A percentile compares a stretch with the other conserved stretches of the same genome.
phyloP scores from a whole-genome alignment of 2,888 invertebrate genomes.

The Mesoligia furuncula region DNA sequence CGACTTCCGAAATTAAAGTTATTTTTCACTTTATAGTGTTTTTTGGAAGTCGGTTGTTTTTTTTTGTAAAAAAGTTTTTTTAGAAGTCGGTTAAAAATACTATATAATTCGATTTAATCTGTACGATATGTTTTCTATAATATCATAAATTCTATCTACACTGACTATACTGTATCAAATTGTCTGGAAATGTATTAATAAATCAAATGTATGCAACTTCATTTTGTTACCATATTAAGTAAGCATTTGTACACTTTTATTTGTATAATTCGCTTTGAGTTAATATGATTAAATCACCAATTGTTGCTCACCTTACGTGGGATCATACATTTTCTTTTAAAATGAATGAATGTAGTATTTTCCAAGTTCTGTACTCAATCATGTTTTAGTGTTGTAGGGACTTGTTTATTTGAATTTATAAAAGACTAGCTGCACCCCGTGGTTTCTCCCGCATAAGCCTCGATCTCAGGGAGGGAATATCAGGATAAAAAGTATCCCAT shows the following conservation, averaged over 20 bases:
- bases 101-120: background rate
- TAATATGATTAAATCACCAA: constrained; percentile 15
- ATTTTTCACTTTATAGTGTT: too few species aligned
- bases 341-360: constrained; percentile 3
- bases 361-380: background rate
- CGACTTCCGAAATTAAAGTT: too few species aligned
- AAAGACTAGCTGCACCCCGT: background rate
- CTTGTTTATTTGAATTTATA: background rate
- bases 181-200: background rate
- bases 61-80: too few species aligned
- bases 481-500: background rate
- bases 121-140: background rate
- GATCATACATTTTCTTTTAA: background rate
- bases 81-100: too few species aligned
- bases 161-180: background rate
- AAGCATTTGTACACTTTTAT: background rate
- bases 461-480: background rate
- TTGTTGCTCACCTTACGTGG: constrained; percentile 4
- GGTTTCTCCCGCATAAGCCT: background rate
- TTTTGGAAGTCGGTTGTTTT: too few species aligned
- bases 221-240: background rate
- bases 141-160: too few species aligned
- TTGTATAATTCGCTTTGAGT: background rate
- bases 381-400: background rate
- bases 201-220: constrained; percentile 5